Evolutionary conservation across 2,113 vertebrate species (phyloP).

Genomic region (Zeus faber): DNA sequence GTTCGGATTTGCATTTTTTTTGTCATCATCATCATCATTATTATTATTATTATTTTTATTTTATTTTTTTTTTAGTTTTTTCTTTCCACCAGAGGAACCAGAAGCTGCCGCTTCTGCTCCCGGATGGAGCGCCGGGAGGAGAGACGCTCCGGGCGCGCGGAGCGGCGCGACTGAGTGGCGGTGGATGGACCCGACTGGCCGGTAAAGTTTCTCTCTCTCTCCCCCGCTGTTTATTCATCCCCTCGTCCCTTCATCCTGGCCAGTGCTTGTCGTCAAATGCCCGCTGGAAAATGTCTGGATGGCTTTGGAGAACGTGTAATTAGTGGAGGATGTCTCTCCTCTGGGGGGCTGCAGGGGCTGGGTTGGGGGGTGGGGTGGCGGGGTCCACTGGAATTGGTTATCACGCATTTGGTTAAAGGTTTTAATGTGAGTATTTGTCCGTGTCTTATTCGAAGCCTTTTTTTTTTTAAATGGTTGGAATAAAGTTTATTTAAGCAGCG

Average conservation of each 20-base stretch:
- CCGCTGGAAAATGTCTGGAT: constrained; percentile 38
- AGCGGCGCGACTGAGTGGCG: constrained; percentile 60
- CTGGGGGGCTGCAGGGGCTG: neutral
- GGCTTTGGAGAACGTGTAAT: constrained; percentile 32
- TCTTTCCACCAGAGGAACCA: constrained; percentile 34
- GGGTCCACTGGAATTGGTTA: no score
- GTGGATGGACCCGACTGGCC: constrained; percentile 63
- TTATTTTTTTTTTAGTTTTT: neutral
- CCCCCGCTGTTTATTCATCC: constrained; percentile 22
- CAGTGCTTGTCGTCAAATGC: constrained; percentile 7
- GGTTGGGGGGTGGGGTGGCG: no score
- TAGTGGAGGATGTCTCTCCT: constrained; percentile 24
- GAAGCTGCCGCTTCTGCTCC: constrained; percentile 49
- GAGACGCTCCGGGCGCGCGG: constrained; percentile 61
- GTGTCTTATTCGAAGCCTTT: no score
- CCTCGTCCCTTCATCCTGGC: constrained; percentile 14
- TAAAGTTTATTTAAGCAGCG: no score
- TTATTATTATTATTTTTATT: no score
- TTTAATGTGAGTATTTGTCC: no score
- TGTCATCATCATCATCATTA: neutral
- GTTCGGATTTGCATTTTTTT: neutral
- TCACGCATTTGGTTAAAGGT: no score
- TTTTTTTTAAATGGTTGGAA: no score
- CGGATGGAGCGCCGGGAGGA: constrained; percentile 64
- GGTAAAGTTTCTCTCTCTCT: constrained; percentile 46